Conservation (phyloP, 2,888 invertebrate genomes). For the Hydrotaea diabolus region DNA sequence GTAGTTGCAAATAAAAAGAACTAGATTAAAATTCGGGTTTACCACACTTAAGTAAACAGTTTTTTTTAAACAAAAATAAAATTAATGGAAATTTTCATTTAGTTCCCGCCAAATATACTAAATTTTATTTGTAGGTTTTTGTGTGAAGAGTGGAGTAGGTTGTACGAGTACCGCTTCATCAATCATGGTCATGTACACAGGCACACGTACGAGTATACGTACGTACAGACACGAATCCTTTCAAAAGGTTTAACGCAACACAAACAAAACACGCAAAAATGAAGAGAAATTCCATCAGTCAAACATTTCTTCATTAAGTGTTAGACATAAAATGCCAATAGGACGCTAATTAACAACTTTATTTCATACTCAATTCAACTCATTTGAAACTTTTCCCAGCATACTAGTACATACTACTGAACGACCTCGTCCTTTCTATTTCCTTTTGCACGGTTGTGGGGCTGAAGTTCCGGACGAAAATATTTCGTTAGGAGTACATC, state of each 20-base stretch:
- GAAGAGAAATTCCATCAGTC: conserved; percentile 37
- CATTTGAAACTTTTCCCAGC: background rate
- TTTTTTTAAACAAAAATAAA: conserved; percentile 22
- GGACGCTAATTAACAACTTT: conserved; percentile 67
- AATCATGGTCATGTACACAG: background rate
- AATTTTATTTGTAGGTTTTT: background rate
- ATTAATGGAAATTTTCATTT: conserved; percentile 14
- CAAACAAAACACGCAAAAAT: background rate
- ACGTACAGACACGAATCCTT: background rate
- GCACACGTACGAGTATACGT: background rate
- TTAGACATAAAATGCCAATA: conserved; percentile 65
- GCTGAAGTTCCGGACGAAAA: background rate
- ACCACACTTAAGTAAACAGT: conserved; percentile 24
- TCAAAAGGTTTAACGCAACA: background rate
- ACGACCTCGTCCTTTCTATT: conserved; percentile 14
- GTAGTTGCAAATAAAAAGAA: background rate
- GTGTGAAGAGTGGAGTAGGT: background rate
- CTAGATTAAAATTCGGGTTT: conserved; percentile 1
- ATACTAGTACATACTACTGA: background rate
- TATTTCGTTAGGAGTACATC: conserved; percentile 24
- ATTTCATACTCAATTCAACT: conserved; percentile 43
- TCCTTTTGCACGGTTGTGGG: conserved; percentile 30
- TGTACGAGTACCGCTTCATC: background rate
- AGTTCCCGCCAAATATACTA: conserved; percentile 14
- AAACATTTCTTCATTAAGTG: conserved; percentile 60